Conservation (phyloP, 2,888 invertebrate genomes). For the Marronus borbonicus region DNA sequence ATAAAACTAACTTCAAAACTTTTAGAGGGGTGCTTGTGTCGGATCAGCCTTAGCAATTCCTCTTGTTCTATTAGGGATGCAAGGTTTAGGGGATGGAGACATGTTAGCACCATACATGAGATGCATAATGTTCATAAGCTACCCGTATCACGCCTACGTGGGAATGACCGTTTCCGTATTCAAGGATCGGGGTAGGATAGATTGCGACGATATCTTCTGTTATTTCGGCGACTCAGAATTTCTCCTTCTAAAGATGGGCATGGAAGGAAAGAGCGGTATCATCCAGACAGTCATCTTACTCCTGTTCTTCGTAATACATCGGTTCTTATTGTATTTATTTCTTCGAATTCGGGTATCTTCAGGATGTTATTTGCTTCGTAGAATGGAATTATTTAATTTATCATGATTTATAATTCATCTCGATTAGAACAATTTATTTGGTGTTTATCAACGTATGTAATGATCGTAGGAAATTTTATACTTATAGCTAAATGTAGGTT, state of each 20-base stretch:
- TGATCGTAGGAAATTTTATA: no score
- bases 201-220: slow-evolving; percentile 49
- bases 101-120: slow-evolving; percentile 10
- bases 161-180: slow-evolving; percentile 33
- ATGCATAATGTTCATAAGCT: slow-evolving; percentile 38
- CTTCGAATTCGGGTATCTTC: slow-evolving; percentile 41
- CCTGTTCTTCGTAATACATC: slow-evolving; percentile 30
- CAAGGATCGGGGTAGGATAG: slow-evolving; percentile 25
- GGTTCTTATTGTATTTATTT: slow-evolving; percentile 38
- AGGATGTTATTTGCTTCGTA: neutral
- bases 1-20: neutral
- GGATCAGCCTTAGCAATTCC: slow-evolving; percentile 44
- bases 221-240: slow-evolving; percentile 39
- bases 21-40: slow-evolving; percentile 49
- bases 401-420: neutral
- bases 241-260: slow-evolving; percentile 28
- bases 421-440: no score
- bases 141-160: slow-evolving; percentile 42
- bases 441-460: no score
- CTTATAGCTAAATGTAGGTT: no score
- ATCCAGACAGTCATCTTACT: slow-evolving; percentile 17
- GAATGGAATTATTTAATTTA: neutral
- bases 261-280: slow-evolving; percentile 30
- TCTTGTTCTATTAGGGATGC: slow-evolving; percentile 41
- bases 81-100: slow-evolving; percentile 47